Evolutionary conservation across 2,888 invertebrate genomes (phyloP).

Genomic region (Pyrrhosoma nymphula): DNA sequence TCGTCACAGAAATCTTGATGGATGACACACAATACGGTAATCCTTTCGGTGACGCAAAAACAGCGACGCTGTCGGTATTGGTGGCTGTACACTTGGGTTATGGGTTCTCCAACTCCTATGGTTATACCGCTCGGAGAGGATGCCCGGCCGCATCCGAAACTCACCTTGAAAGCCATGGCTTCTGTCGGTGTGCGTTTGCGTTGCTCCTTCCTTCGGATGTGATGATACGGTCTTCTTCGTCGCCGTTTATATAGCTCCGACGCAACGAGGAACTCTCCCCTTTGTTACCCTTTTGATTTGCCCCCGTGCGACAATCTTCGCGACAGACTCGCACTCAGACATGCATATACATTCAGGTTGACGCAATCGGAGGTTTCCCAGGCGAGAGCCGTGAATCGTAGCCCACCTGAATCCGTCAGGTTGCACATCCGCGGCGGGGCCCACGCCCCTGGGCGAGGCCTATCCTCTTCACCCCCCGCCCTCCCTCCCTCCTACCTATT

Average conservation of each 20-base stretch:
- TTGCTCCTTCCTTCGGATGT: not conserved
- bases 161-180: slow-evolving; percentile 17
- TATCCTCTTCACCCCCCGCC: not conserved
- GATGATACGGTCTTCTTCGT: not conserved
- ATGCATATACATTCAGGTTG: slow-evolving; percentile 3
- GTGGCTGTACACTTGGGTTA: not conserved
- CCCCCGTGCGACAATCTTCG: not conserved
- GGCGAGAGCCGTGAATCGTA: not conserved
- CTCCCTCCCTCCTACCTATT: not conserved
- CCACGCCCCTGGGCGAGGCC: slow-evolving; percentile 33
- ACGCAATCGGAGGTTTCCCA: slow-evolving; percentile 18
- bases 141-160: not conserved
- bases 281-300: slow-evolving; percentile 6
- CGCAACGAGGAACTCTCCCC: not conserved
- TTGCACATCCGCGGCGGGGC: slow-evolving; percentile 38
- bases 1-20: not conserved
- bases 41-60: not conserved
- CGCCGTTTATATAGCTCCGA: slow-evolving; percentile 8
- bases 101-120: not conserved
- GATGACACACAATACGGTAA: not conserved
- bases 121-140: not conserved
- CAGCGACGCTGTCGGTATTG: not conserved
- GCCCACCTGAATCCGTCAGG: slow-evolving; percentile 54
- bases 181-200: not conserved
- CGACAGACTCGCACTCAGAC: not conserved